These are phyloP conservation scores for Copsychus sechellarum DNA, from an alignment of 2,113 vertebrate species.

Conservation along the genomic window DNA sequence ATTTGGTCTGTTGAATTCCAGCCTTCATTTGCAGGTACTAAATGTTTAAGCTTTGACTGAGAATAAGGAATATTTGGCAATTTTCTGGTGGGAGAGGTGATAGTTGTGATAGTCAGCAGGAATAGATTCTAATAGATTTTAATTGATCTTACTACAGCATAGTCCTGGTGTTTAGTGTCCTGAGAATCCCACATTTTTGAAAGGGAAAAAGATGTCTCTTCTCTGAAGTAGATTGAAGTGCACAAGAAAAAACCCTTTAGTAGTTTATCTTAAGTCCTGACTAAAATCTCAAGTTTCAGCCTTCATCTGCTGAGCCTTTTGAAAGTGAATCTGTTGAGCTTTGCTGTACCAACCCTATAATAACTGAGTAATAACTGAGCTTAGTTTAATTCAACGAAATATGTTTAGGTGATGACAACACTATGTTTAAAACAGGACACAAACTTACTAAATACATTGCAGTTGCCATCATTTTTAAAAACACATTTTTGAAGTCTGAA, in stretches of 20 bases:
- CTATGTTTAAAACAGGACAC: background rate
- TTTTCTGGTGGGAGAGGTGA: background rate
- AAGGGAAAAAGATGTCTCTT: background rate
- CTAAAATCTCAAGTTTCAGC: background rate
- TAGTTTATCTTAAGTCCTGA: background rate
- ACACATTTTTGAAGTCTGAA: background rate
- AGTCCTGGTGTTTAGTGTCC: background rate
- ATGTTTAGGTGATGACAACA: background rate
- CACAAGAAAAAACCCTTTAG: background rate
- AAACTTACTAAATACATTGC: background rate
- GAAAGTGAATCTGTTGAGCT: background rate
- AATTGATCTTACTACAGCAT: background rate
- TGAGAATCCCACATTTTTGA: background rate
- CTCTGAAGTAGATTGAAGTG: background rate
- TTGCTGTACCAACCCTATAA: background rate
- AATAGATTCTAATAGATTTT: background rate
- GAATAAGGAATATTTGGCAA: background rate
- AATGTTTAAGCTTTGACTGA: background rate
- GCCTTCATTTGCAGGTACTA: background rate
- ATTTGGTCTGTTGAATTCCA: background rate
- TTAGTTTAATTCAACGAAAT: background rate
- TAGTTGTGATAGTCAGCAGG: background rate
- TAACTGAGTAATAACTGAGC: background rate
- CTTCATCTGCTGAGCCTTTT: background rate
- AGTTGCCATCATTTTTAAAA: background rate